Evolutionary conservation across 2,888 invertebrate genomes (phyloP).

Genomic region (Leuctra nigra): DNA sequence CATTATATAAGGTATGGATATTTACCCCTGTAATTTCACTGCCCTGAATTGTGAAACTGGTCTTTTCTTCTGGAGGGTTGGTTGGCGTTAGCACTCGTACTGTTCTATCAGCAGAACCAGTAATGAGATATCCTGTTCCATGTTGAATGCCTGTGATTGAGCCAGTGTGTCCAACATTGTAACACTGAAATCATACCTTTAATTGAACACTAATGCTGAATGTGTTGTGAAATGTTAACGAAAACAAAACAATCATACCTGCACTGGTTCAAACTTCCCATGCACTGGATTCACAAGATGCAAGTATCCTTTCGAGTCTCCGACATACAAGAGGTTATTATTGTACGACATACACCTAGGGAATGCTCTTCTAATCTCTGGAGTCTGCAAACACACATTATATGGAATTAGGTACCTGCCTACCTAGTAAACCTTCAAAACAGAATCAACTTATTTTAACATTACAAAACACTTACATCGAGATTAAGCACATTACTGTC

Average conservation of each 20-base stretch:
- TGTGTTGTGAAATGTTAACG: not conserved
- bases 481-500: not conserved
- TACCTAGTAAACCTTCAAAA: not conserved
- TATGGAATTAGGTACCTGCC: too few relatives aligned
- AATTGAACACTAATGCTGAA: not conserved
- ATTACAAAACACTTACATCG: not conserved
- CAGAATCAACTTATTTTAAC: not conserved
- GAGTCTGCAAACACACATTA: too few relatives aligned
- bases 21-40: not conserved
- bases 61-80: too few relatives aligned
- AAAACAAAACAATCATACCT: constrained; percentile 18
- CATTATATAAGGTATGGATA: not conserved
- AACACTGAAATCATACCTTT: constrained; percentile 12
- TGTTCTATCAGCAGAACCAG: constrained; percentile 38
- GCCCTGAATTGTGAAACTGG: constrained; percentile 5
- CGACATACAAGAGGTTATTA: constrained; percentile 27
- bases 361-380: constrained; percentile 13
- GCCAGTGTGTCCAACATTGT: constrained; percentile 33
- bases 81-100: constrained; percentile 38
- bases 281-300: constrained; percentile 27
- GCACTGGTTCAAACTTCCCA: constrained; percentile 13
- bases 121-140: constrained; percentile 37
- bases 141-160: constrained; percentile 37
- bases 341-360: constrained; percentile 27
- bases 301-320: constrained; percentile 27